phyloP scores from a whole-genome alignment of 2,888 invertebrate genomes.

The Brachylomia viminalis region DNA sequence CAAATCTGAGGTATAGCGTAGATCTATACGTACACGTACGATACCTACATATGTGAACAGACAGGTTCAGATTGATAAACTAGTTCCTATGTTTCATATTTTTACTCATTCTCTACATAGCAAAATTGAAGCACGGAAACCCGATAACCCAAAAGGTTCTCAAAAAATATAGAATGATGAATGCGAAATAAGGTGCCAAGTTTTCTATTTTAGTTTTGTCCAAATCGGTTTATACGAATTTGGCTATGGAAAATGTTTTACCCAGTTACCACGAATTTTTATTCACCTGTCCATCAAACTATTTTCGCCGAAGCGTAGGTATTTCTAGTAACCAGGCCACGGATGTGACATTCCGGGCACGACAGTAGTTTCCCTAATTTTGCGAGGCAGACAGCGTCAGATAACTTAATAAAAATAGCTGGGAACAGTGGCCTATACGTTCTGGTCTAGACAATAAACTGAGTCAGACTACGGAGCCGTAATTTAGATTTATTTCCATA shows the following conservation, averaged over 20 bases:
- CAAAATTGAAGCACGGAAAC: neutral
- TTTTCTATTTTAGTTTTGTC: neutral
- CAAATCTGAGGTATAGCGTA: conserved; percentile 9
- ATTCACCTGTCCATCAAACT: conserved; percentile 52
- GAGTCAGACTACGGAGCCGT: conserved; percentile 22
- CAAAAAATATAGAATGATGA: neutral
- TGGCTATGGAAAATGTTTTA: neutral
- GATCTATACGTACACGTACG: neutral
- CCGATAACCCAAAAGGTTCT: neutral
- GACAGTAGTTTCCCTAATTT: conserved; percentile 58
- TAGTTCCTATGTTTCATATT: neutral
- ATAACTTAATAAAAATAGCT: conserved; percentile 53
- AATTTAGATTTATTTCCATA: conserved; percentile 58
- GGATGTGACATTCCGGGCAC: conserved; percentile 50
- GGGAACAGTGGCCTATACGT: conserved; percentile 14
- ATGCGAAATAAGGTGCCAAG: neutral
- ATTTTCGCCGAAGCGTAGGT: conserved; percentile 50
- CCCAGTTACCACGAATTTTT: conserved; percentile 21
- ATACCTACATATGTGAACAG: neutral
- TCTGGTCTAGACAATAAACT: conserved; percentile 46
- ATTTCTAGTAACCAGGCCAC: conserved; percentile 58
- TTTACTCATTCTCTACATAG: neutral
- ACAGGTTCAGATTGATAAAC: neutral
- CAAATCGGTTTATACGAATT: conserved; percentile 5
- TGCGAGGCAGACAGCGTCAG: conserved; percentile 31